Conservation (phyloP, 1,140 invertebrate genomes). For the Drosophila aff. region DNA sequence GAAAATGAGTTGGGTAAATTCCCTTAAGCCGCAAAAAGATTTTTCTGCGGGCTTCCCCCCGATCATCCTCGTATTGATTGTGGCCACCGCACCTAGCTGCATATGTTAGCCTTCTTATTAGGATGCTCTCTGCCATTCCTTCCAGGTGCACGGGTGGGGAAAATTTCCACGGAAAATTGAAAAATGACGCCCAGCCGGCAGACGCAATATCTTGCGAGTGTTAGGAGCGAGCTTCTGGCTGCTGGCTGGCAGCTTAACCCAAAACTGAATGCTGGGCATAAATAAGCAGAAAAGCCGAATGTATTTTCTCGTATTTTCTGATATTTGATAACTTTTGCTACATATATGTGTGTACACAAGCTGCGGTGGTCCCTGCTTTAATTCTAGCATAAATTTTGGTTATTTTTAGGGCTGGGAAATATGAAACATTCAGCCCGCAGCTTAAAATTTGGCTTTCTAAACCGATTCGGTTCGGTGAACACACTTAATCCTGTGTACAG, state of each 20-base stretch:
- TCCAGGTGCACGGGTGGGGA: background rate
- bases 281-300: conserved; percentile 31
- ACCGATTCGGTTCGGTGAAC: conserved; percentile 4
- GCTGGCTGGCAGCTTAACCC: conserved; percentile 41
- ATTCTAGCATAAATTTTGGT: conserved; percentile 5
- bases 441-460: conserved; percentile 9
- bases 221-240: conserved; percentile 22
- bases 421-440: conserved; percentile 22
- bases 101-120: conserved; percentile 63
- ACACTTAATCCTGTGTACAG: background rate
- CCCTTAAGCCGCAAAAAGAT: conserved; percentile 30
- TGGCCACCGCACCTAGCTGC: conserved; percentile 15
- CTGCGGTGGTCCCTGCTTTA: conserved; percentile 3
- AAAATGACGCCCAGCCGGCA: conserved; percentile 46
- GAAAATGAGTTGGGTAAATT: conserved; percentile 26
- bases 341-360: conserved; percentile 7
- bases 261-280: conserved; percentile 30
- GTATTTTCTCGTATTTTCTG: conserved; percentile 25
- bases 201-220: conserved; percentile 46
- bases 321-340: conserved; percentile 45
- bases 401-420: conserved; percentile 1
- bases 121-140: conserved; percentile 6
- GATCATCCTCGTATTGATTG: conserved; percentile 22
- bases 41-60: conserved; percentile 6
- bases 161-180: conserved; percentile 40